A percentile compares a stretch with the other conserved stretches of the same genome.
phyloP scores from a whole-genome alignment of 1,140 invertebrate species.

The Kradibia gibbosae region DNA sequence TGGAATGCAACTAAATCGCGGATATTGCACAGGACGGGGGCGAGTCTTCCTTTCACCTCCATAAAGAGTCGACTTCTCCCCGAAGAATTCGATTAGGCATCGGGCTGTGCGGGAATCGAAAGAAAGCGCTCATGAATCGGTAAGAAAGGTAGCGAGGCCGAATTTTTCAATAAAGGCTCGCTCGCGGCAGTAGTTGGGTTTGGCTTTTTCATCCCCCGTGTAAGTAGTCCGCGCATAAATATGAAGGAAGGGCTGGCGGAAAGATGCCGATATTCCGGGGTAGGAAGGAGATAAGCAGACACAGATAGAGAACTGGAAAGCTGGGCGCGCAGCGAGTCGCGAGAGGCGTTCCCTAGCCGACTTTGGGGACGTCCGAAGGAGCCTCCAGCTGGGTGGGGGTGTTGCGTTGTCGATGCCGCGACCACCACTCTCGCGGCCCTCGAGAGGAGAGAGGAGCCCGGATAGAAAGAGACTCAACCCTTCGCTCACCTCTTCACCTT shows the following conservation, averaged over 20 bases:
- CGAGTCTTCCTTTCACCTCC: no score
- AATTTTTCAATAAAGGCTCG: background rate
- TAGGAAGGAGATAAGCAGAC: background rate
- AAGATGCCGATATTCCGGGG: background rate
- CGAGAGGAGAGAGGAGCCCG: slow-evolving; percentile 22
- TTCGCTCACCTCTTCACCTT: slow-evolving; percentile 52
- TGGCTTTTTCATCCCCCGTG: background rate
- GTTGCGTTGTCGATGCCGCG: background rate
- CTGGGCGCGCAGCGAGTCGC: background rate
- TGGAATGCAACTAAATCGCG: slow-evolving; percentile 37
- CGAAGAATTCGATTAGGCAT: no score
- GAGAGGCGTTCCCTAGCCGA: slow-evolving; percentile 39
- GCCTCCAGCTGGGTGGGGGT: slow-evolving; percentile 10
- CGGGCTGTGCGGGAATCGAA: background rate
- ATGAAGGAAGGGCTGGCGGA: no score
- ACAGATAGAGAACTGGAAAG: background rate
- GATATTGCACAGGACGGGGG: background rate
- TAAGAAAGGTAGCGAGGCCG: background rate
- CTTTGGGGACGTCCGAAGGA: slow-evolving; percentile 41
- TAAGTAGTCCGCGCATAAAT: background rate
- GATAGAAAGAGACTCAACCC: slow-evolving; percentile 50
- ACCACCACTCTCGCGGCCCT: slow-evolving; percentile 38
- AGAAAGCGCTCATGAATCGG: background rate
- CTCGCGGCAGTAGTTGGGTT: background rate
- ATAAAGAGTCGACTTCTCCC: no score